These are phyloP conservation scores for Gulo gulo DNA, from an alignment of 2,113 vertebrate species.

Conservation along the genomic window DNA sequence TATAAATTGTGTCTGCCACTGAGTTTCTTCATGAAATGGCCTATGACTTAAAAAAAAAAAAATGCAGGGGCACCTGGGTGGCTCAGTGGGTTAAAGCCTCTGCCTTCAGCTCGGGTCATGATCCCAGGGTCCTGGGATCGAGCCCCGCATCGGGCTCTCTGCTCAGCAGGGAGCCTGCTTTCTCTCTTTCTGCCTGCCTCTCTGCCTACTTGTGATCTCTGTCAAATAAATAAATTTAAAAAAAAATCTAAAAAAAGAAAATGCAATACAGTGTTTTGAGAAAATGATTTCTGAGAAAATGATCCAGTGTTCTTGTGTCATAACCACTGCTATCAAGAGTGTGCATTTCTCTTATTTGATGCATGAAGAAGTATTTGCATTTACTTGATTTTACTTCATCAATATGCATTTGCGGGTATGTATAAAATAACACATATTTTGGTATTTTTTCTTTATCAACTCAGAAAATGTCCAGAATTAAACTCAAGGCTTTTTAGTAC, in stretches of 20 bases:
- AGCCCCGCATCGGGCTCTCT: too few species aligned
- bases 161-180: too few species aligned
- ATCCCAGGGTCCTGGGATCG: too few species aligned
- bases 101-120: too few species aligned
- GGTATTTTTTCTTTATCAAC: background rate
- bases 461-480: background rate
- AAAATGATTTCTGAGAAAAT: conserved; percentile 23
- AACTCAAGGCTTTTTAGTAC: background rate
- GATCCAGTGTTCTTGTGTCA: background rate
- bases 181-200: too few species aligned
- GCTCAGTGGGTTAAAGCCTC: too few species aligned
- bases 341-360: conserved; percentile 12
- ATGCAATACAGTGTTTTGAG: background rate
- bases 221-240: too few species aligned
- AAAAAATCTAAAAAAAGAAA: too few species aligned
- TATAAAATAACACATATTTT: background rate
- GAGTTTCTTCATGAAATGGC: background rate
- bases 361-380: background rate
- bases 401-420: background rate
- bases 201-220: too few species aligned
- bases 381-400: conserved; percentile 45
- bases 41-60: background rate
- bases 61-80: too few species aligned
- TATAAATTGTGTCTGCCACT: background rate
- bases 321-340: background rate